Evolutionary conservation across 2,888 invertebrate species (phyloP).

Genomic region (Cerastis rubricosa): DNA sequence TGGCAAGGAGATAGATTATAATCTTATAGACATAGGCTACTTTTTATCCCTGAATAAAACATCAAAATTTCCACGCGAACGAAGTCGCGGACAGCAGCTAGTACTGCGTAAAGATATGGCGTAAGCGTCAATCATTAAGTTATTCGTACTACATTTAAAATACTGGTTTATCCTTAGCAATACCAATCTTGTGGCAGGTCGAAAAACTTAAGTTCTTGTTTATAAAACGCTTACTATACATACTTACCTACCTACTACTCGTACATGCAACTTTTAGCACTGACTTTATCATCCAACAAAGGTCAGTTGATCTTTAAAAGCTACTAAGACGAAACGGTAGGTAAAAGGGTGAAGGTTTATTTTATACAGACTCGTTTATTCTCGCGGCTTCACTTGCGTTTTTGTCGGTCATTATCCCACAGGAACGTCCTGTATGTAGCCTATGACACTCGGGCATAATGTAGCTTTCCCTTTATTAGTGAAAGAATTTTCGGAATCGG

Average conservation of each 20-base stretch:
- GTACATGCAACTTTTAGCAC: conserved; percentile 16
- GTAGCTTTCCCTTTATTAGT: not conserved
- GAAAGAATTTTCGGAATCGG: not conserved
- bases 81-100: too few species aligned
- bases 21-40: too few species aligned
- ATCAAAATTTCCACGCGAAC: too few species aligned
- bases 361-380: not conserved
- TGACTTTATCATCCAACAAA: conserved; percentile 24
- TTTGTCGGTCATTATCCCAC: too few species aligned
- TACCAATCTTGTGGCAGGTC: conserved; percentile 46
- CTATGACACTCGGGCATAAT: not conserved
- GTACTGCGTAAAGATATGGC: not conserved
- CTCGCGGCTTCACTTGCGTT: not conserved
- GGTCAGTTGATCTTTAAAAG: conserved; percentile 24
- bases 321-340: not conserved
- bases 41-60: too few species aligned
- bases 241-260: conserved; percentile 1
- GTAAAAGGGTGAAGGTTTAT: not conserved
- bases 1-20: too few species aligned
- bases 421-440: not conserved
- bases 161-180: conserved; percentile 26
- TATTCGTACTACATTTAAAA: conserved; percentile 7
- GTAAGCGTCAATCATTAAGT: not conserved
- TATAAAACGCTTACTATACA: conserved; percentile 18
- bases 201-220: conserved; percentile 25